Base-by-base conservation (phyloP, 2,888 invertebrate species). In the Nycteola revayana region DNA sequence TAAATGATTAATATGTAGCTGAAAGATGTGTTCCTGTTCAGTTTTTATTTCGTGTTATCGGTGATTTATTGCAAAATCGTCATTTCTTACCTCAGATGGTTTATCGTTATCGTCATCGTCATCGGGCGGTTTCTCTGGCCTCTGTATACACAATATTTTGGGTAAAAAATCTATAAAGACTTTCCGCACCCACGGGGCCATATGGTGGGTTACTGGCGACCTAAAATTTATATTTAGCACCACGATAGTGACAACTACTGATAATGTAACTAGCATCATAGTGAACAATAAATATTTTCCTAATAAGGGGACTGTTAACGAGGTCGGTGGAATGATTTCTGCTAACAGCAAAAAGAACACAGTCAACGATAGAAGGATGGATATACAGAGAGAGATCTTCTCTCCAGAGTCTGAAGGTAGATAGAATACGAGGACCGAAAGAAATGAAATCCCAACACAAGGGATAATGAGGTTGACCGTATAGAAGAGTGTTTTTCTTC, bases 351-450 rank as follows among this genome's bases (percentile, higher is more conserved):
- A 91, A 90, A 97, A 97, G 91, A 97, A 97, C 90, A 97, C 97
- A 69, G 97, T 97, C 72, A 97, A 90, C 58, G 97, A 97, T 35
- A 97, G 93, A 46, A 97, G 91, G 76, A 97, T 97, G 53, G 96
- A 97, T 70, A 97, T 97, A 81, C 98, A 98, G 50, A 99, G 93
- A 46, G 98, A 98, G 63, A 98, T 97, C 84, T 98, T 98, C 87
- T 99, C 98, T 54, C 98, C 98, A 31, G 97, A 97, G 87, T 98
- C 98, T 52, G 97, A 97, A 41, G 99, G 99, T 62, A 99, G 90
- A 84, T 99, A 99, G 90, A 99, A 99, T 49, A 98, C 98, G 47
- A 99, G 91, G 41, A 98, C 97, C 57, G 98, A 98, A 49, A 99
- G 92, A 83, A 98, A 97, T 43, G 97, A 97, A 74, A 99, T 98